A percentile compares a stretch with the other conserved stretches of the same genome.
These are phyloP conservation scores for Drosophila rhopaloa DNA, from an alignment of 1,140 invertebrate species.

Conservation along the genomic window DNA sequence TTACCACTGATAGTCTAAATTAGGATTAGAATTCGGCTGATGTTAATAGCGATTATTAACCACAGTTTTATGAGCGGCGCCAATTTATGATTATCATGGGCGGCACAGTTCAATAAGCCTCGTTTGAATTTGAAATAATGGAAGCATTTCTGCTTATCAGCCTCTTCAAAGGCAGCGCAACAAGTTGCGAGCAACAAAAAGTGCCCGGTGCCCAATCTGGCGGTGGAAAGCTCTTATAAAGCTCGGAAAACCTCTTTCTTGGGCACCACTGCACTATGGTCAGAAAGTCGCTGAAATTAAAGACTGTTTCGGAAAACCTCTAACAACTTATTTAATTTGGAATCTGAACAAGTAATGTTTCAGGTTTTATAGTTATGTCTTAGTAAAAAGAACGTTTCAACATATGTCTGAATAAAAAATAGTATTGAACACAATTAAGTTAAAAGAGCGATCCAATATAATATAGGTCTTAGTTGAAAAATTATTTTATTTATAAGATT, in stretches of 20 bases:
- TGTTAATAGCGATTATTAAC: constrained; percentile 25
- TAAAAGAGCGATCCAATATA: too few relatives aligned
- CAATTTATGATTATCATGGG: constrained; percentile 13
- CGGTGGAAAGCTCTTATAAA: constrained; percentile 26
- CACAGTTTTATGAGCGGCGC: constrained; percentile 45
- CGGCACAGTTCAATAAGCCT: constrained; percentile 4
- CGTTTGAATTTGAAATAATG: constrained; percentile 3
- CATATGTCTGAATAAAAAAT: too few relatives aligned
- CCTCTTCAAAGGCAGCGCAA: constrained; percentile 12
- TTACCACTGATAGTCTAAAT: constrained; percentile 6
- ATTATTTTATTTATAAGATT: too few relatives aligned
- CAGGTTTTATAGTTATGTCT: too few relatives aligned
- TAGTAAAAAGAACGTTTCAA: too few relatives aligned
- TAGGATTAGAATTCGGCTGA: constrained; percentile 20
- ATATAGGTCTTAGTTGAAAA: too few relatives aligned
- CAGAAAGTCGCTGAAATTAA: too few relatives aligned
- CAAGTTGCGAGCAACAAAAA: constrained; percentile 51
- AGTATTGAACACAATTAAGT: too few relatives aligned
- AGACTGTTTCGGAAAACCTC: too few relatives aligned
- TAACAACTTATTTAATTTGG: too few relatives aligned
- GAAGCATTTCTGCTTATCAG: constrained; percentile 21
- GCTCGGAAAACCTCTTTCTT: constrained; percentile 5
- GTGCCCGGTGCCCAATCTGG: constrained; percentile 12
- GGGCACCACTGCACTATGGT: neutral
- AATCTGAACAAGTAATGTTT: too few relatives aligned